A percentile compares a stretch with the other conserved stretches of the same genome.
These are phyloP conservation scores for Dufourea novaeangliae DNA, from an alignment of 1,140 invertebrate species.

Conservation along the genomic window DNA sequence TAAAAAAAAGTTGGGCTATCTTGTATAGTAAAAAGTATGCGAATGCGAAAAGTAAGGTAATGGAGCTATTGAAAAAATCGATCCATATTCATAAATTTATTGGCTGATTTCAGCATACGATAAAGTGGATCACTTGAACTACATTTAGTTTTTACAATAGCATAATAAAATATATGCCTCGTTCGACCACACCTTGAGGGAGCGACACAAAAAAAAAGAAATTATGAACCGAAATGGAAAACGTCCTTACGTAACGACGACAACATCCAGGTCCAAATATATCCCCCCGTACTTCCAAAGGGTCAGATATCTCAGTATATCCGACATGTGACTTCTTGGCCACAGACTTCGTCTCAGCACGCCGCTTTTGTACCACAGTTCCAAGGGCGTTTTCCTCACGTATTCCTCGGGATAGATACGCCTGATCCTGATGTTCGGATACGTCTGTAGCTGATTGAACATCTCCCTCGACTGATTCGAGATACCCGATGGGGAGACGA, in stretches of 20 bases:
- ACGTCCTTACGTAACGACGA: conserved; percentile 83
- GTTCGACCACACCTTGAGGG: no score
- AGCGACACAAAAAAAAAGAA: conserved; percentile 4
- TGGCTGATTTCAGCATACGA: no score
- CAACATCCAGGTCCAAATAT: conserved; percentile 89
- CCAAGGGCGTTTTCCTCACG: conserved; percentile 83
- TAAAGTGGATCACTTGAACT: no score
- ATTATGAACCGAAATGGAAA: neutral
- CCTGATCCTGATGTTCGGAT: conserved; percentile 82
- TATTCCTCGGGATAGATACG: conserved; percentile 80
- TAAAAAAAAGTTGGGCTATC: no score
- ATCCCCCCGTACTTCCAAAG: conserved; percentile 90
- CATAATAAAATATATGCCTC: no score
- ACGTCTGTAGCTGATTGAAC: conserved; percentile 79
- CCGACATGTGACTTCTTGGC: conserved; percentile 84
- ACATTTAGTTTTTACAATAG: no score
- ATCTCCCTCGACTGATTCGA: conserved; percentile 72
- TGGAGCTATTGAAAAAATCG: no score
- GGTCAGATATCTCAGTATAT: conserved; percentile 87
- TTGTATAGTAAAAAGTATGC: no score
- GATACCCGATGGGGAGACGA: conserved; percentile 79
- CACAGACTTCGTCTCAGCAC: conserved; percentile 82
- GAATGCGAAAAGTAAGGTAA: no score
- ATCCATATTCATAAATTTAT: no score
- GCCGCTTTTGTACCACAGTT: conserved; percentile 83